Evolutionary conservation across 2,797 vertebrate genomes (phyloP).

Genomic region (Parambassis ranga): DNA sequence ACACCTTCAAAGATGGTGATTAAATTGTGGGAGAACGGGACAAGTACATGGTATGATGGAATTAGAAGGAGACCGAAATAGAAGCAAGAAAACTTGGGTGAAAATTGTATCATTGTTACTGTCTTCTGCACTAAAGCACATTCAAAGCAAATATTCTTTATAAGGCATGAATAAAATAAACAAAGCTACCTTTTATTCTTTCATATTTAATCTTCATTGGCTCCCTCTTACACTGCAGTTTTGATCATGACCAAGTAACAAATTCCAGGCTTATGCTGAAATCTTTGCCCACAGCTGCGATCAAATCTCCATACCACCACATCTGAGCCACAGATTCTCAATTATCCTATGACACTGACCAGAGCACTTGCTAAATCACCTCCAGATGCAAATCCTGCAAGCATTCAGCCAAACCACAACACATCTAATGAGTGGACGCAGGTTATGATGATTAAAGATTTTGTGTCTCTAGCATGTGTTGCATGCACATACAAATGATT

Average conservation of each 20-base stretch:
- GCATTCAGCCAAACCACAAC: not conserved
- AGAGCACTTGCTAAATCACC: not conserved
- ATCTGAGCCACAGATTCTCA: not conserved
- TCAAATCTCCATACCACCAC: not conserved
- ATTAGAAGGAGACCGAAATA: slow-evolving; percentile 31
- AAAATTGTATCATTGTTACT: not conserved
- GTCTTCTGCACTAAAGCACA: not conserved
- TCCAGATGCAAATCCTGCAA: no score
- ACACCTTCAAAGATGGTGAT: slow-evolving; percentile 31
- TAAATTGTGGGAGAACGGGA: slow-evolving; percentile 33
- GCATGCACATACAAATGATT: no score
- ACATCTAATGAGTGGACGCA: no score
- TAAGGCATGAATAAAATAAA: not conserved
- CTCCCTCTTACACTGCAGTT: not conserved
- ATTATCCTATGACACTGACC: no score
- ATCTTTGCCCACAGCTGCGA: not conserved
- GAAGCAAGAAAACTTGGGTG: not conserved
- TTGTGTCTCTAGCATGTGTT: no score
- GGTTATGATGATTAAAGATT: no score
- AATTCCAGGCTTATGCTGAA: not conserved
- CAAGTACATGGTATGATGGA: slow-evolving; percentile 19
- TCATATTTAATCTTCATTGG: not conserved
- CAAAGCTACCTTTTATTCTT: not conserved
- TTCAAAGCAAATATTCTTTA: not conserved
- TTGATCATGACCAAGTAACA: not conserved